Base-by-base conservation (phyloP, 2,113 vertebrate genomes). In the Dromaius novaehollandiae region DNA sequence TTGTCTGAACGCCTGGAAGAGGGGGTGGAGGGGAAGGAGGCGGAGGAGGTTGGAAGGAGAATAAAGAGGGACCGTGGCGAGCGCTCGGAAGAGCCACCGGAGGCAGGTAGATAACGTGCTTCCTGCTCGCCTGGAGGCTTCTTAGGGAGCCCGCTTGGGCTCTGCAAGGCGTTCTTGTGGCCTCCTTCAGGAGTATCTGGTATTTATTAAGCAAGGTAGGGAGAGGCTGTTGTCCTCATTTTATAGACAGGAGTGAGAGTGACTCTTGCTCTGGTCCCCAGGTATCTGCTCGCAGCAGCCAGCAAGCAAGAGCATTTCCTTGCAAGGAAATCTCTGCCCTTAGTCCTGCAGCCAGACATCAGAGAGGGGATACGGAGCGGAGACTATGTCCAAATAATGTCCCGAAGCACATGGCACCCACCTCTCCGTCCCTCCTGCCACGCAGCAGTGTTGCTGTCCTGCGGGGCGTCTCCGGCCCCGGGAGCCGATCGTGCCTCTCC, bases 41-140 rank as follows among this genome's bases (percentile, higher is more conserved):
- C 48, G 46, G 30, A 1, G 30, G 42, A 70, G 50, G 25, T 46
- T 50, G 89, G 53, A 50, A 84, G 66, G 30, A 53, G 66, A 76
- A 32, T 60, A 14, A 82, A 28, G 75, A 42, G 6, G 14, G 48
- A 30, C 32, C 0, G 0, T 30, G 71, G 34, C 0, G 1, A 80
- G 36, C 32, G 9, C 38, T 61, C 1, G 1, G 17, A 36, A 46
- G 13, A 64, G 53, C 0, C 0, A 2, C 48, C 16, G 14, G 64
- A 58, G 50, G 58, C 1, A 25, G 58, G 38, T 22, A 44, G 53
- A 13, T 74, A 46, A 53, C 5, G 6, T 16, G 75, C 4, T 48
- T 76, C 30, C 30, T 93, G 56, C 60, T 53, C 38, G 48, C 22
- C 30, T 22, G 40, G 50, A 50, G 34, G 26, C 32, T 18, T 24